Conservation (phyloP, 2,113 vertebrate species). For the Natator depressus region DNA sequence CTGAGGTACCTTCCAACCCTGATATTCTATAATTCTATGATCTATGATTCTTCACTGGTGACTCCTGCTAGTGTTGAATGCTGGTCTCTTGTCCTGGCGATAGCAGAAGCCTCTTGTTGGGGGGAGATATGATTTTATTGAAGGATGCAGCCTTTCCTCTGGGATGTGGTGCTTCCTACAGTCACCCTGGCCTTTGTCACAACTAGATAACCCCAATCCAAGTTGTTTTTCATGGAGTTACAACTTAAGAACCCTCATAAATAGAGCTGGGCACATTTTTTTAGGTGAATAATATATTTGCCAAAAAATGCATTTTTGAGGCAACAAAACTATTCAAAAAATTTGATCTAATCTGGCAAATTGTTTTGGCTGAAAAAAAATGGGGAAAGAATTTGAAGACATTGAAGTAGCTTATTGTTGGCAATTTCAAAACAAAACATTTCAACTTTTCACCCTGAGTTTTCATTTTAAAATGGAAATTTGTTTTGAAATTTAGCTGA, state of each 20-base stretch:
- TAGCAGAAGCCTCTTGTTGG: background rate
- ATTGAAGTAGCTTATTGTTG: background rate
- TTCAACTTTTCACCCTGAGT: background rate
- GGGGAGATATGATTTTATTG: background rate
- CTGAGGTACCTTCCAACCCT: no score
- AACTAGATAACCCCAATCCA: background rate
- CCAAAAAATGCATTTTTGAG: background rate
- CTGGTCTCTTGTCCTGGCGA: background rate
- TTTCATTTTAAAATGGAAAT: background rate
- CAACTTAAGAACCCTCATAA: background rate
- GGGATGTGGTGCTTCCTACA: background rate
- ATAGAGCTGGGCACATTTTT: background rate
- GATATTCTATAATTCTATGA: no score
- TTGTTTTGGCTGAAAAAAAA: background rate
- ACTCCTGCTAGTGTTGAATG: background rate
- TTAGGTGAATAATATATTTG: background rate
- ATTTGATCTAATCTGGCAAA: background rate
- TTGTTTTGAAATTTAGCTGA: background rate
- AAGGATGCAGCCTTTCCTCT: background rate
- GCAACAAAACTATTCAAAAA: background rate
- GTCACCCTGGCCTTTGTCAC: background rate
- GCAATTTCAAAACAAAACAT: background rate
- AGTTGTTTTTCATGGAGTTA: background rate
- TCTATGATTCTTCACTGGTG: background rate
- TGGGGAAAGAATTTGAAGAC: background rate